A percentile compares a stretch with the other conserved stretches of the same genome.
phyloP scores from a whole-genome alignment of 2,113 vertebrate genomes.

The Elgaria multicarinata region DNA sequence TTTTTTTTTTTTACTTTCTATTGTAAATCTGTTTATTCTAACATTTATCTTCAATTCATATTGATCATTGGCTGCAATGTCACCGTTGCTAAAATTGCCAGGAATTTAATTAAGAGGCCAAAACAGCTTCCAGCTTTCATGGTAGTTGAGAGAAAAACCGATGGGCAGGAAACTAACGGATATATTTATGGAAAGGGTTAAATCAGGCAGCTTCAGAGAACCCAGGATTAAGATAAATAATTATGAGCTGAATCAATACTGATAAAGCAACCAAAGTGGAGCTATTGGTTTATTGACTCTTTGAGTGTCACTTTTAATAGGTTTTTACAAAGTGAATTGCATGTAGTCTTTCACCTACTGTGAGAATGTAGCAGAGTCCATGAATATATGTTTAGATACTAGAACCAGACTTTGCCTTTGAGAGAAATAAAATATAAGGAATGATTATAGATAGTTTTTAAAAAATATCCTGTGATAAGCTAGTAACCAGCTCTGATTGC shows the following conservation, averaged over 20 bases:
- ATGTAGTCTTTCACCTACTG: neutral
- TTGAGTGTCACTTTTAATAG: conserved; percentile 37
- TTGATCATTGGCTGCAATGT: neutral
- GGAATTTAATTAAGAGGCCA: neutral
- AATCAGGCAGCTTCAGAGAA: conserved; percentile 22
- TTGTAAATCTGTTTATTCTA: neutral
- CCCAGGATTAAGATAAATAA: conserved; percentile 54
- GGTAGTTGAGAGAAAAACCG: conserved; percentile 4
- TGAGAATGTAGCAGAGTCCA: neutral
- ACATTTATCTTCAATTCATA: neutral
- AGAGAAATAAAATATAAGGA: neutral
- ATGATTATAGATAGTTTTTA: neutral
- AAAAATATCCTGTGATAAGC: neutral
- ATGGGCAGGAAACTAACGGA: conserved; percentile 14
- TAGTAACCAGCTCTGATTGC: neutral
- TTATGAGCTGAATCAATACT: conserved; percentile 51
- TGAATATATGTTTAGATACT: conserved; percentile 12
- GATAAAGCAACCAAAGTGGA: conserved; percentile 40
- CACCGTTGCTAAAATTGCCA: conserved; percentile 1
- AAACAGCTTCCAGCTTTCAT: neutral
- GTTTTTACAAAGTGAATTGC: conserved; percentile 39
- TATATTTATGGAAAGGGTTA: conserved; percentile 38
- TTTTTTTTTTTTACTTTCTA: neutral
- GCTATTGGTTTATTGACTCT: conserved; percentile 27
- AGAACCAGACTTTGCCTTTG: conserved; percentile 6